Evolutionary conservation across 2,888 invertebrate genomes (phyloP), one percentile per base, ranked within the genome.

Genomic region (Zygothrica quintamaculata): DNA sequence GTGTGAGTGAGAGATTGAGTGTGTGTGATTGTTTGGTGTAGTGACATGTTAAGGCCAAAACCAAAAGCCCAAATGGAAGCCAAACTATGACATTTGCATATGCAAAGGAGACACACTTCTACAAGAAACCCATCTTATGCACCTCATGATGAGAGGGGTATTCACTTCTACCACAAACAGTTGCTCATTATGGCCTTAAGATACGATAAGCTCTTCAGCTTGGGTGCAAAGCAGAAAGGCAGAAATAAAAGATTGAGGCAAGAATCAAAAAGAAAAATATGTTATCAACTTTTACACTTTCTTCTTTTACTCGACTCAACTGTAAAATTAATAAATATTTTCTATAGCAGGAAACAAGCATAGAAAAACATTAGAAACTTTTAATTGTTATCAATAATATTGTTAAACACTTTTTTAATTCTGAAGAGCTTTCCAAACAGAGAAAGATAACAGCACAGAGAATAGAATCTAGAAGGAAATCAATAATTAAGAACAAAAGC

Each of bases 71-170:
- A 57, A 62, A 53, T 65, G 46, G 39, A 74, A 74, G 46, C 56
- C 43, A 55, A 65, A 53, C 72, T 56, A 67, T 75, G 76, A 64
- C 67, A 71, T 74, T 75, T 74, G 55, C 44, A 29, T 64, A 59
- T 56, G 59, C 67, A 73, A 53, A 55, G 43, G 56, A 50, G 29
- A 47, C 36, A 65, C 18, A 22, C n/a, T n/a, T n/a, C n/a, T n/a
- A n/a, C n/a, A 22, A 22, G 18, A 40, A 51, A 43, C 46, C 56
- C 73, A 76, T 68, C 53, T 51, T 56, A 47, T 46, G 47, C 37
- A 43, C 60, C 29, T 12, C 7, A 5, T 4, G 31, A 60, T 47
- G 52, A 42, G 52, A 42, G 55, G 74, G 58, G 48, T 65, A 31
- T 61, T 60, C 56, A 58, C 34, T 25, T 22, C 18, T 42, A 13